A percentile compares a stretch with the other conserved stretches of the same genome.
These are phyloP conservation scores for Spialia ferax DNA, from an alignment of 2,888 invertebrate genomes.

Conservation along the genomic window DNA sequence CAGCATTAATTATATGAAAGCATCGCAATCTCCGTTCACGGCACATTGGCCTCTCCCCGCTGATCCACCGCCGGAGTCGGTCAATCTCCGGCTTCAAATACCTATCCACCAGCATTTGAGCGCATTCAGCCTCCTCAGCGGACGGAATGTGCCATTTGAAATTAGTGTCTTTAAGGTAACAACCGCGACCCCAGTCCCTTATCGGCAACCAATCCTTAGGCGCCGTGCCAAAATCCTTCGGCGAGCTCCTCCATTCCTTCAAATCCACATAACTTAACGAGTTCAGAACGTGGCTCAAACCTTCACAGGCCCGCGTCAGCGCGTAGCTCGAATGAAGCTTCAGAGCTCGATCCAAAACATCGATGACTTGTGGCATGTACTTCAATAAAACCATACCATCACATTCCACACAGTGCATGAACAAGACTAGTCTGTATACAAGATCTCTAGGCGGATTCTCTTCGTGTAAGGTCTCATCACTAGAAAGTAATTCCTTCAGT, in stretches of 20 bases:
- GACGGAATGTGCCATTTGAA: conserved; percentile 93
- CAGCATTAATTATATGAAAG: conserved; percentile 89
- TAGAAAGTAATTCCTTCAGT: conserved; percentile 86
- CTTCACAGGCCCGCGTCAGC: conserved; percentile 87
- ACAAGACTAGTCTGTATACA: conserved; percentile 91
- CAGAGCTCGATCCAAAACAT: conserved; percentile 90
- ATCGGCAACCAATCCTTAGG: conserved; percentile 91
- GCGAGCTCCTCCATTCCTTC: conserved; percentile 87
- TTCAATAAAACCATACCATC: conserved; percentile 88
- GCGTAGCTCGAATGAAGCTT: conserved; percentile 90
- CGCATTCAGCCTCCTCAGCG: conserved; percentile 88
- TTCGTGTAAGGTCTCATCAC: conserved; percentile 90
- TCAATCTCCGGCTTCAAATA: conserved; percentile 89
- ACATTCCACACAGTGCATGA: conserved; percentile 91
- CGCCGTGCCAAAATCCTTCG: conserved; percentile 87
- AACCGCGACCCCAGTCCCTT: conserved; percentile 93
- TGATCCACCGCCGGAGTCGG: conserved; percentile 86
- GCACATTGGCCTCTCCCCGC: conserved; percentile 80
- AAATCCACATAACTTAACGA: conserved; percentile 88
- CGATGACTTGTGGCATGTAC: conserved; percentile 88
- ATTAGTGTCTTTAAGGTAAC: conserved; percentile 88
- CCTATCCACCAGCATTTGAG: conserved; percentile 88
- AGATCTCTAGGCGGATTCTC: conserved; percentile 93
- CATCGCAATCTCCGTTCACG: conserved; percentile 90
- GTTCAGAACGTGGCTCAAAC: conserved; percentile 86